Conservation (phyloP, 2,113 vertebrate genomes). For the Anthoscopus minutus region DNA sequence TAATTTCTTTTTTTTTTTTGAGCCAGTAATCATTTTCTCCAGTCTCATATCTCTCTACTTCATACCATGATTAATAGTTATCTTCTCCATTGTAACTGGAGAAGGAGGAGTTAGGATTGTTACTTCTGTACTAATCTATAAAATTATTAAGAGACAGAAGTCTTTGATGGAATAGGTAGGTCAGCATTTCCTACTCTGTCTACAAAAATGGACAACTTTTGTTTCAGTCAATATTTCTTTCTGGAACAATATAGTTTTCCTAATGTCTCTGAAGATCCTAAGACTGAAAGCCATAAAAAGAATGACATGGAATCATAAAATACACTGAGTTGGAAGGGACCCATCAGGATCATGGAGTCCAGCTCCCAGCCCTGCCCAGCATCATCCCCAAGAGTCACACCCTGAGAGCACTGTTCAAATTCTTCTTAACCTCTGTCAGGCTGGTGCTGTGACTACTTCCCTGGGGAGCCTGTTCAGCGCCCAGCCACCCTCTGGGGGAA, state of each 20-base stretch:
- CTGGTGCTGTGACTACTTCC: neutral
- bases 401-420: rapidly evolving
- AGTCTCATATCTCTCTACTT: neutral
- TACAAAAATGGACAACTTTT: neutral
- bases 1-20: neutral
- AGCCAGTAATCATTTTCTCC: neutral
- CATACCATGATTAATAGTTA: neutral
- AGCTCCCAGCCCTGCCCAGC: neutral
- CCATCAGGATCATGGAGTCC: neutral
- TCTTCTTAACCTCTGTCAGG: neutral
- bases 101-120: neutral
- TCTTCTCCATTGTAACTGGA: neutral
- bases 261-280: neutral
- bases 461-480: neutral
- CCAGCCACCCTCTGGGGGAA: rapidly evolving
- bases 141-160: neutral
- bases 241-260: neutral
- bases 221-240: neutral
- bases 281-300: neutral
- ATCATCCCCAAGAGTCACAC: neutral
- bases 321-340: neutral
- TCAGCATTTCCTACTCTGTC: neutral
- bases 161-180: neutral
- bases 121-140: neutral
- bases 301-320: neutral